Percentiles rank a stretch among this genome's conserved stretches.
phyloP scores from a whole-genome alignment of 2,888 invertebrate genomes.

The Drymonia ruficornis region DNA sequence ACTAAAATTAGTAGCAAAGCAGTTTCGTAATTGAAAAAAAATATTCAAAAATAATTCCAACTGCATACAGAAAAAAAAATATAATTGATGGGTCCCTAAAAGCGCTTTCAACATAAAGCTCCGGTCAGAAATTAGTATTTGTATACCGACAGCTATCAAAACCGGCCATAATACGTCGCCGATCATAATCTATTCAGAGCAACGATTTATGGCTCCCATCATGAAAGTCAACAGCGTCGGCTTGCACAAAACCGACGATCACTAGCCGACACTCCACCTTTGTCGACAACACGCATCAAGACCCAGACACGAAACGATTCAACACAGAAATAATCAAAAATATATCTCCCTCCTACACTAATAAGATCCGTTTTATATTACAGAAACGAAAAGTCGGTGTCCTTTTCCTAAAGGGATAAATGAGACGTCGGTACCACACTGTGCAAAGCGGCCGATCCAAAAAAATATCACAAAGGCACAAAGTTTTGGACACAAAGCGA shows the following conservation, averaged over 20 bases:
- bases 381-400: slow-evolving; percentile 57
- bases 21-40: too few species aligned
- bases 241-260: slow-evolving; percentile 76
- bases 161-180: slow-evolving; percentile 19
- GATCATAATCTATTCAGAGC: slow-evolving; percentile 62
- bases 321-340: slow-evolving; percentile 35
- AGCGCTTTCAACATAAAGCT: background rate
- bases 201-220: slow-evolving; percentile 71
- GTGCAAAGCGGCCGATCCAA: slow-evolving; percentile 76
- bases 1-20: too few species aligned
- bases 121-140: slow-evolving; percentile 28
- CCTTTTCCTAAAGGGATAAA: slow-evolving; percentile 72
- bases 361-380: slow-evolving; percentile 37
- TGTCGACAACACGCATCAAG: slow-evolving; percentile 77
- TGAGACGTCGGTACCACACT: slow-evolving; percentile 76
- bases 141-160: slow-evolving; percentile 25
- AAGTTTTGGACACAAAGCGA: slow-evolving; percentile 82
- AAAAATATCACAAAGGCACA: slow-evolving; percentile 77
- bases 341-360: slow-evolving; percentile 24
- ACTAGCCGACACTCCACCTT: slow-evolving; percentile 77
- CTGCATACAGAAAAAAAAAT: background rate
- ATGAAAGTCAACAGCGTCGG: slow-evolving; percentile 64
- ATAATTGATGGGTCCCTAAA: background rate
- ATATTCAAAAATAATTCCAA: too few species aligned
- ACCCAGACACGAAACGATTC: slow-evolving; percentile 32